These are phyloP conservation scores for Solenodon paradoxus DNA, from an alignment of 2,113 vertebrate genomes.

Conservation along the genomic window DNA sequence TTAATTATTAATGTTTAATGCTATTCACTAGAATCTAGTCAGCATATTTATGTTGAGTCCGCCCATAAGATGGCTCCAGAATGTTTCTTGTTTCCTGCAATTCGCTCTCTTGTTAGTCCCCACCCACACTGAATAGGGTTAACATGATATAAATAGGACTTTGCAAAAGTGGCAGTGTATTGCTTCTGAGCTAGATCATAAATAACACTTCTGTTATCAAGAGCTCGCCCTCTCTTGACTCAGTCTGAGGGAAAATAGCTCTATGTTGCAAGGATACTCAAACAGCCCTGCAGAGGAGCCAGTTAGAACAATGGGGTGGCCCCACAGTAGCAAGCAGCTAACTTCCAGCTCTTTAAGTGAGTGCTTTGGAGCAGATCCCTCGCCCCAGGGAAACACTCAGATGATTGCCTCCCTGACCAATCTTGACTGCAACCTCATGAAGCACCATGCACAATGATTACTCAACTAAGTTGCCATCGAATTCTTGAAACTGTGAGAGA, in stretches of 20 bases:
- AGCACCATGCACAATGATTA: neutral
- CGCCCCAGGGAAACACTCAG: neutral
- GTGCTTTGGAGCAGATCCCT: neutral
- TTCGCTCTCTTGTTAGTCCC: neutral
- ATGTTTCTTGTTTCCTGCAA: neutral
- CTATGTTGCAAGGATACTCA: neutral
- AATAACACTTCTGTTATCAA: neutral
- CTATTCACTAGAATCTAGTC: neutral
- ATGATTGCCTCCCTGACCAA: neutral
- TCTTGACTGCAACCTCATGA: neutral
- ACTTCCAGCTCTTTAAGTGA: neutral
- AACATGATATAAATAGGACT: neutral
- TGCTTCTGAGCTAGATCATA: neutral
- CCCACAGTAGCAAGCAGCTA: neutral
- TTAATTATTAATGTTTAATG: slow-evolving; percentile 23
- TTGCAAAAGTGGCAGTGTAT: neutral
- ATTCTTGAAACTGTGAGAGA: neutral
- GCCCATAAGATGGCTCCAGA: neutral
- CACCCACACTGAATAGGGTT: neutral
- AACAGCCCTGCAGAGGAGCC: neutral
- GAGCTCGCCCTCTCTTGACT: neutral
- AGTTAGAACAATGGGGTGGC: neutral
- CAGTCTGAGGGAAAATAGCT: neutral
- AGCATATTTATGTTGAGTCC: neutral
- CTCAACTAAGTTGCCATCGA: neutral